Evolutionary conservation across 2,113 vertebrate species (phyloP).

Genomic region (Oryzias woworae): DNA sequence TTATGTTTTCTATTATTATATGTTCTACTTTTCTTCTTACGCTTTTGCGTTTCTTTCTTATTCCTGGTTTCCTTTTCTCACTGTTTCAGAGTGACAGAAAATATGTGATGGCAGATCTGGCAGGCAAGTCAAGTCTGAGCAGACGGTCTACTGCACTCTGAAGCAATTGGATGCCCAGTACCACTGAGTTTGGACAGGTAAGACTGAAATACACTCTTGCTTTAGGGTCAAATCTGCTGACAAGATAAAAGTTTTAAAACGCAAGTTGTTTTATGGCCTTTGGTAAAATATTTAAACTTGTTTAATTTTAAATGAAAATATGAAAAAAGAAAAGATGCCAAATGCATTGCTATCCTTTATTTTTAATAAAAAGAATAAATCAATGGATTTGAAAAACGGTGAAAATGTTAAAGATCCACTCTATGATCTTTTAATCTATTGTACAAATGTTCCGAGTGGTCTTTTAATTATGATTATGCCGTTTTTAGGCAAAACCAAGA

Average conservation of each 20-base stretch:
- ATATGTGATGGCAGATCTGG: slow-evolving; percentile 51
- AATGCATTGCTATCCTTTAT: no score
- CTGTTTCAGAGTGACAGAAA: slow-evolving; percentile 44
- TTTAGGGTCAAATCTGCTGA: slow-evolving; percentile 3
- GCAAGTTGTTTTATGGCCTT: slow-evolving; percentile 9
- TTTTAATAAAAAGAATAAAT: no score
- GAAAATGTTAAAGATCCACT: no score
- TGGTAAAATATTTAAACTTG: slow-evolving; percentile 6
- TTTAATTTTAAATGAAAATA: slow-evolving; percentile 19
- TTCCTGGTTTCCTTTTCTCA: not conserved
- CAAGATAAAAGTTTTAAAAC: slow-evolving; percentile 15
- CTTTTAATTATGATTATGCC: no score
- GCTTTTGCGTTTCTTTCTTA: not conserved
- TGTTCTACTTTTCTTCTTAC: not conserved
- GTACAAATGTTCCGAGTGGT: no score
- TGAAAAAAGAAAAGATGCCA: not conserved
- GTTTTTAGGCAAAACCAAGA: no score
- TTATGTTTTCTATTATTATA: not conserved
- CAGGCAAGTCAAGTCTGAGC: slow-evolving; percentile 36
- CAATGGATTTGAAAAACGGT: no score
- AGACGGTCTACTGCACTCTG: slow-evolving; percentile 44
- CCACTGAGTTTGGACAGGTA: slow-evolving; percentile 47
- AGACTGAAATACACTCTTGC: slow-evolving; percentile 1
- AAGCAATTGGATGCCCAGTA: slow-evolving; percentile 32
- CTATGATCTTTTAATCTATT: no score